Base-by-base conservation (phyloP, 2,113 vertebrate genomes). In the Craseonycteris thonglongyai region DNA sequence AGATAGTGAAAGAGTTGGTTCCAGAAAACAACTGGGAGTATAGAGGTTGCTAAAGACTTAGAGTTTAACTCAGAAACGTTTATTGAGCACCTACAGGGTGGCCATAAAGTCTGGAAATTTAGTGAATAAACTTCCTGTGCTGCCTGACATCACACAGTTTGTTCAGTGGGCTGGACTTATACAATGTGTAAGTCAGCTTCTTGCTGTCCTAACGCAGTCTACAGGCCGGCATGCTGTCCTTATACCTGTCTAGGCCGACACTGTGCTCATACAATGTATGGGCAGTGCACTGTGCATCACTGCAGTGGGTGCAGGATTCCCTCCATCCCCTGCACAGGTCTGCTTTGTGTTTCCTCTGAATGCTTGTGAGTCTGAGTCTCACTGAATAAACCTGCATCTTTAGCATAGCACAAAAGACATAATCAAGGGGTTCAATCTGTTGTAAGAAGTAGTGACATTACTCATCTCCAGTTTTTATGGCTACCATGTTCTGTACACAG, bases 91-190 rank as follows among this genome's bases (percentile, higher is more conserved):
- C n/a, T 15, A 5, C 16, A 59, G 6, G 21, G 63, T 51, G 33
- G 35, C 42, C 22, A 0, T 8, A 13, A 2, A 6, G 16, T 51
- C 40, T 47, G 66, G 61, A 51, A 40, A 18, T 13, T 6, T 30
- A 45, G 24, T 13, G 58, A 15, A 58, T 19, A 6, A 11, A 0
- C 33, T 4, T 45, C 19, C 42, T 30, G 0, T 40, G 35, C 16
- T 18, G 7, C 0, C 2, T 5, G 56, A 12, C 0, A 0, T 65
- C 19, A 42, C 0, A 0, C 0, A 1, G 4, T 4, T 2, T 49
- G 42, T 15, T 72, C n/a, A 8, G 21, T 2, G 12, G n/a, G n/a
- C n/a, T n/a, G n/a, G n/a, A n/a, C n/a, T n/a, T n/a, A n/a, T n/a
- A n/a, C n/a, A n/a, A n/a, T n/a, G n/a, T n/a, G n/a, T n/a, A n/a